phyloP scores from a whole-genome alignment of 1,140 invertebrate genomes.

The Drosophila lacertosa region DNA sequence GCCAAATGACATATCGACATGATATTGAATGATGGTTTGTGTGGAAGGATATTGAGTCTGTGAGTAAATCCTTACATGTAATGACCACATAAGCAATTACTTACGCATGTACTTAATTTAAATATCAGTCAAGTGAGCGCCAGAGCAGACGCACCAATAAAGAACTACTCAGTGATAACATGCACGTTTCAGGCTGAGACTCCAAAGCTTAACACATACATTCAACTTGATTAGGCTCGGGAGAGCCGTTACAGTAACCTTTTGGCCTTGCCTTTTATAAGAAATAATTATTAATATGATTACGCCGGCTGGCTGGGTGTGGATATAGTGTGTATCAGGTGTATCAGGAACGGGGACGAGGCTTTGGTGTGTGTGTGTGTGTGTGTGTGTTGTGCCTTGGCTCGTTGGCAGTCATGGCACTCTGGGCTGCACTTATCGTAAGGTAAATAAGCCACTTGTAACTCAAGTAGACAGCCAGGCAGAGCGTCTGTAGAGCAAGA shows the following conservation, averaged over 20 bases:
- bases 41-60: neutral
- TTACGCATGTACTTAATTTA: constrained; percentile 40
- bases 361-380: neutral
- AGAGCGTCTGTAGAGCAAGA: constrained; percentile 24
- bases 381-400: constrained; percentile 3
- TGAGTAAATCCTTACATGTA: constrained; percentile 41
- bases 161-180: constrained; percentile 18
- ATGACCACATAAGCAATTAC: constrained; percentile 45
- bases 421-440: constrained; percentile 78
- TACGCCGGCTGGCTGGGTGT: constrained; percentile 22
- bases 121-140: constrained; percentile 13
- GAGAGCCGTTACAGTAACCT: constrained; percentile 60
- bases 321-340: neutral
- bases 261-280: constrained; percentile 31
- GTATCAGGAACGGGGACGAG: too few relatives aligned
- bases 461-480: constrained; percentile 61
- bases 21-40: constrained; percentile 61
- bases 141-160: constrained; percentile 19
- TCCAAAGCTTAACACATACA: constrained; percentile 28
- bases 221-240: constrained; percentile 60
- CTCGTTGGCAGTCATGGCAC: constrained; percentile 64
- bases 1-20: constrained; percentile 32
- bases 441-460: constrained; percentile 81
- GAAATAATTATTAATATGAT: constrained; percentile 78
- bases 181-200: neutral